A percentile compares a stretch with the other conserved stretches of the same genome.
phyloP scores from a whole-genome alignment of 2,888 invertebrate species.

The Eledone cirrhosa region DNA sequence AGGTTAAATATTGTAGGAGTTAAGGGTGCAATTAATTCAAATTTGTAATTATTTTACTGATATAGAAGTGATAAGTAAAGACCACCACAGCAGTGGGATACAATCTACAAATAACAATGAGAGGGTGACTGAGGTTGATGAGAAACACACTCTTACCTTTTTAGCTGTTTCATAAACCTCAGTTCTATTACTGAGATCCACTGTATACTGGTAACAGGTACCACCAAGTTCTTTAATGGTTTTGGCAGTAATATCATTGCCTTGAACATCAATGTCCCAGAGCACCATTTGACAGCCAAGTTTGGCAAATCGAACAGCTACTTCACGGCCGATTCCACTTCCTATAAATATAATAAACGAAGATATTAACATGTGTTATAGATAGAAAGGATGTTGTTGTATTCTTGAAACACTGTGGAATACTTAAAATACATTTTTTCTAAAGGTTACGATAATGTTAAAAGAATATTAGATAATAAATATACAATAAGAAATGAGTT shows the following conservation, averaged over 20 bases:
- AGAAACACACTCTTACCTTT: constrained; percentile 42
- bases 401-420: no score
- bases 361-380: not conserved
- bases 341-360: constrained; percentile 48
- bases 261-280: constrained; percentile 63
- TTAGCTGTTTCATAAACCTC: constrained; percentile 56
- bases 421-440: no score
- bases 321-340: constrained; percentile 64
- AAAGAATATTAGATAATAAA: no score
- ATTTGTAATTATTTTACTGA: no score
- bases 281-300: constrained; percentile 60
- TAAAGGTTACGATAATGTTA: no score
- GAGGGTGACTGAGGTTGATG: no score
- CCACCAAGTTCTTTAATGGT: constrained; percentile 46
- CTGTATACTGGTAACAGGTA: constrained; percentile 49
- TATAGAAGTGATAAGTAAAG: no score
- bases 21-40: no score
- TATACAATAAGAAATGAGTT: no score
- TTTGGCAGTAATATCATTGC: constrained; percentile 56
- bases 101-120: no score
- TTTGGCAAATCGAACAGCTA: constrained; percentile 60
- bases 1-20: no score
- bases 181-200: constrained; percentile 60
- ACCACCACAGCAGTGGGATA: no score
- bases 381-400: not conserved